Base-by-base conservation (phyloP, 2,113 vertebrate genomes). In the Silurus glanis region DNA sequence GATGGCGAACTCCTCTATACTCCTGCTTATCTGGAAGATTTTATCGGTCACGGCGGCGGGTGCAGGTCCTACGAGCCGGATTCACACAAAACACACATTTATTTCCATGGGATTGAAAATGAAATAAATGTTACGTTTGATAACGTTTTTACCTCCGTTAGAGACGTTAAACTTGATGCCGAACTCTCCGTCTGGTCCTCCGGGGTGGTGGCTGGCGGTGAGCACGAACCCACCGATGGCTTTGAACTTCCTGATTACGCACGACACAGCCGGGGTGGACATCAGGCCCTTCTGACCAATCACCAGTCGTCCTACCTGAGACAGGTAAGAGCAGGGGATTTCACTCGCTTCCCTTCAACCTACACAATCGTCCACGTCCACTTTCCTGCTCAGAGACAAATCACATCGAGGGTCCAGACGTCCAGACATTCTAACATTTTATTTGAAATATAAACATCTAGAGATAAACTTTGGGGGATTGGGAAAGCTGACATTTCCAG, bases 1-100 rank as follows among this genome's bases (percentile, higher is more conserved):
- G 92, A 98, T 98, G 5, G 96, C 96, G 87, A 97, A 99, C 87
- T 99, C 97, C 87, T 98, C 97, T 0, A 99, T 96, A 69, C 95
- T 97, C 94, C 97, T 97, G 93, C 98, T 99, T 91, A 99, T 95
- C 86, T 99, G 98, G 93, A 97, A 99, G 88, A 99, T 98, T 93
- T 97, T 98, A 89, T 96, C 96, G 0, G 97, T 97, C 88, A 97
- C 93, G 0, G 90, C 93, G 89, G 98, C 97, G 0, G 95, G 96
- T 28, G 95, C 94, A 9, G 94, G 94, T 16, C 95, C 95, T 95
- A 80, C 53, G 45, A 87, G 23, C 56, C 10, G 67, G 56, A 3
- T 59, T 49, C 37, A 56, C 59, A 82, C 37, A 83, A 49, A n/a
- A 81, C 6, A 87, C 8, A 4, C 14, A 55, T 21, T 47, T 28